Base-by-base conservation (phyloP, 2,797 vertebrate species). In the Melanotaenia trifasciata region DNA sequence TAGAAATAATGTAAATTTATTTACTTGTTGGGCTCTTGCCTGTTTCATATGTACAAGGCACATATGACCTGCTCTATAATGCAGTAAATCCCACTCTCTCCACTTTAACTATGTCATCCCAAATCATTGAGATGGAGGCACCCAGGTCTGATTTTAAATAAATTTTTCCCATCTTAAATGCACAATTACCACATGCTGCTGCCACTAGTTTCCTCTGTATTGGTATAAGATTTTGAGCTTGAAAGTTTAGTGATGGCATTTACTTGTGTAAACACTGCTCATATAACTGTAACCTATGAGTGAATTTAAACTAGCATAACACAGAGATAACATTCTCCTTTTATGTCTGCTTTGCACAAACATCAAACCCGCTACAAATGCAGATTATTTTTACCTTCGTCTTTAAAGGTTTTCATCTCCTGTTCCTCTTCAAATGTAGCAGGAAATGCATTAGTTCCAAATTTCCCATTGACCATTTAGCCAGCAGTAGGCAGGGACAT, bases 381-480 rank as follows among this genome's bases (percentile, higher is more conserved):
- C 66, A 67, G 11, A 72, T 81, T 22, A 64, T 63, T 73, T 69
- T 54, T n/a, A 18, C 73, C 45, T 60, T 64, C 51, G 75, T 81
- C 72, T 59, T 76, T 64, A 75, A 38, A 79, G 50, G 45, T 12
- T 68, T 73, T 51, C 1, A 1, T 67, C 51, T 64, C 20, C 26
- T 63, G 57, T 76, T 59, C 69, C 32, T 67, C 38, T 70, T 79
- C 58, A 68, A 69, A 81, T 60, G 47, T 57, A 80, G 53, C 56
- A 65, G 62, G 40, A 75, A 73, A 72, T 53, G 68, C 67, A 69
- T 77, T 67, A 45, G 62, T 79, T 80, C 76, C 47, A 58, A 58
- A 40, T 30, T 78, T 78, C 56, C 62, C 35, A 70, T 80, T 85
- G 54, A 73, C 64, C 30, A 30, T 38, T 40, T 78, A 38, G 63